A percentile compares a stretch with the other conserved stretches of the same genome.
Evolutionary conservation across 2,888 invertebrate species (phyloP).

Genomic region (Erpobdella octoculata): DNA sequence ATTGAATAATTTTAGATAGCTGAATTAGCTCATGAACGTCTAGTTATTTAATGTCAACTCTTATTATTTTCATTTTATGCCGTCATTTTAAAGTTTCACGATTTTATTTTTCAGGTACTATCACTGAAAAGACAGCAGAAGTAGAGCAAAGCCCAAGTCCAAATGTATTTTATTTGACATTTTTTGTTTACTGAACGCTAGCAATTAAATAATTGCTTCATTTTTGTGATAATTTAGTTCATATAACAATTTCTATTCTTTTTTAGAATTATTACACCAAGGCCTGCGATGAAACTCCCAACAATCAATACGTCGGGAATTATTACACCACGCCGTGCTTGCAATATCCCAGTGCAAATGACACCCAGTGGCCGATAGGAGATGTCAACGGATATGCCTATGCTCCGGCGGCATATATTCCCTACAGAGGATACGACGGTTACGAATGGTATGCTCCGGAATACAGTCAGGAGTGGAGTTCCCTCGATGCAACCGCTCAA

Average conservation of each 20-base stretch:
- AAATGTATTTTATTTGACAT: not conserved
- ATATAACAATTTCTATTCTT: not conserved
- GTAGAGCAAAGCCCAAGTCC: not conserved
- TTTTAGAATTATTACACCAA: not conserved
- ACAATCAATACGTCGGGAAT: not conserved
- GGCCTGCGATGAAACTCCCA: not conserved
- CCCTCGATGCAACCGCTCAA: not conserved
- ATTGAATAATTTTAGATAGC: no score
- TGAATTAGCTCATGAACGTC: no score
- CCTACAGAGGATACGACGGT: slow-evolving; percentile 7
- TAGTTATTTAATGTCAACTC: no score
- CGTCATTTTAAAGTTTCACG: no score
- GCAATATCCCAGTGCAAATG: not conserved
- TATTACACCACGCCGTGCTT: not conserved
- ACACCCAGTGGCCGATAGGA: not conserved
- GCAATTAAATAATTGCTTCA: no score
- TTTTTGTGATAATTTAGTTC: not conserved
- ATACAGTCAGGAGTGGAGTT: not conserved
- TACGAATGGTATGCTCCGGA: slow-evolving; percentile 8
- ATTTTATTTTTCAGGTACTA: no score
- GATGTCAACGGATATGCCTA: not conserved
- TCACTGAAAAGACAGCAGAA: not conserved
- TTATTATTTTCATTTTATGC: no score
- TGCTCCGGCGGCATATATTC: not conserved
- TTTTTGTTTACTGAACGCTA: not conserved